phyloP scores from a whole-genome alignment of 2,888 invertebrate species.

The Ypsolopha sequella region DNA sequence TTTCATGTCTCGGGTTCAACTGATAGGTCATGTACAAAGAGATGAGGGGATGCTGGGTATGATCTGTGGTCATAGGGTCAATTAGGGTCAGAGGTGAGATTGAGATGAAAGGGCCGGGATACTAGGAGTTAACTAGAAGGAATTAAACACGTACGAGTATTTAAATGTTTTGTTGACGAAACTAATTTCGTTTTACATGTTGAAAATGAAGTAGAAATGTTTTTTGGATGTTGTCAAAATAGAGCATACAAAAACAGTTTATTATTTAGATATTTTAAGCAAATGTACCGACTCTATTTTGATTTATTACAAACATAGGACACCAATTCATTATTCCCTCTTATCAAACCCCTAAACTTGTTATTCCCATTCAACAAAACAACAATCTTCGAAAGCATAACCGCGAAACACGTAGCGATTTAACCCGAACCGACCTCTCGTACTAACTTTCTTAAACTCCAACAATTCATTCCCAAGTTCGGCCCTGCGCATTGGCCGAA shows the following conservation, averaged over 20 bases:
- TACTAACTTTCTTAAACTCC: conserved; percentile 32
- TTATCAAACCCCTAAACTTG: conserved; percentile 13
- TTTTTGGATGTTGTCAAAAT: too few species aligned
- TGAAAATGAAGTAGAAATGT: too few species aligned
- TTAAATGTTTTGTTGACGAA: too few species aligned
- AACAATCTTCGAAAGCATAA: conserved; percentile 6
- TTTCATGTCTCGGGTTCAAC: conserved; percentile 3
- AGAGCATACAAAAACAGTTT: too few species aligned
- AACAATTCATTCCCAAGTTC: conserved; percentile 50
- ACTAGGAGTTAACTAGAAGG: too few species aligned
- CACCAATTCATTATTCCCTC: conserved; percentile 4
- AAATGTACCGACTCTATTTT: too few species aligned
- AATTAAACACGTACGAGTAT: too few species aligned
- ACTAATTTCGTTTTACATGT: too few species aligned
- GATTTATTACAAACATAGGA: too few species aligned
- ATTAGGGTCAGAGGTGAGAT: conserved; percentile 2
- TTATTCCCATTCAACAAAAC: conserved; percentile 1
- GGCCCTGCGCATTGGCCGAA: conserved; percentile 63
- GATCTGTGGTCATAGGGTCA: background rate
- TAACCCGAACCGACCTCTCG: conserved; percentile 34
- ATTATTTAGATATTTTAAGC: too few species aligned
- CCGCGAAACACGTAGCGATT: conserved; percentile 31
- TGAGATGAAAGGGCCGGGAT: conserved; percentile 4
- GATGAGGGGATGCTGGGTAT: conserved; percentile 14
- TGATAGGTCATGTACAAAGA: conserved; percentile 8